A percentile compares a stretch with the other conserved stretches of the same genome.
Conservation (phyloP, 2,113 vertebrate species). For the Pseudorhombus dupliciocellatus region DNA sequence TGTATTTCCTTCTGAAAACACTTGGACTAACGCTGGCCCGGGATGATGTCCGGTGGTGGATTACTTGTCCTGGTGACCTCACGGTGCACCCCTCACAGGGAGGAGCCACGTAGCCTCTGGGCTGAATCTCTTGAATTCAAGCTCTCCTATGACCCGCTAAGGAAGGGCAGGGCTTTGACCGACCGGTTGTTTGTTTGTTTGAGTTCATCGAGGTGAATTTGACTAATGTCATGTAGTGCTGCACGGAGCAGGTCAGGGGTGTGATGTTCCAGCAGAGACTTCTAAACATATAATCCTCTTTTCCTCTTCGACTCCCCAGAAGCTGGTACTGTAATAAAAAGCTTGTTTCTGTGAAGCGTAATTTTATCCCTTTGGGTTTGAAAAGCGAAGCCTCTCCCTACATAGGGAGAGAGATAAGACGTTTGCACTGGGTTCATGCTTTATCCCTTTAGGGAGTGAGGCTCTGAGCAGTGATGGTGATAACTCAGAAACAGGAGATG, state of each 20-base stretch:
- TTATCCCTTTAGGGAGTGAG: constrained; percentile 15
- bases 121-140: constrained; percentile 3
- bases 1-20: constrained; percentile 27
- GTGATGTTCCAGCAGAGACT: background rate
- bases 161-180: background rate
- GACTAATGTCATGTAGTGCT: background rate
- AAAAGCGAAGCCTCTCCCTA: background rate
- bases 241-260: background rate
- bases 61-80: constrained; percentile 47
- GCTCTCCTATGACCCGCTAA: background rate
- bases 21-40: constrained; percentile 30
- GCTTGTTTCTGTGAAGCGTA: background rate
- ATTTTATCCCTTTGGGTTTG: constrained; percentile 12
- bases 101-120: constrained; percentile 25
- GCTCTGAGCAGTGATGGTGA: constrained; percentile 1
- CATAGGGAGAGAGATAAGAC: background rate
- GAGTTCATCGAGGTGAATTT: background rate
- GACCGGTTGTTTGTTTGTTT: background rate
- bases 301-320: background rate
- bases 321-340: background rate
- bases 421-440: constrained; percentile 5
- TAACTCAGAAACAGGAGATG: constrained; percentile 10
- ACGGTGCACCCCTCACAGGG: constrained; percentile 26
- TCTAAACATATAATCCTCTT: background rate
- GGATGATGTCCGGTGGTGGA: constrained; percentile 39